phyloP scores from a whole-genome alignment of 2,113 vertebrate genomes.

The Rhinoptilus africanus region DNA sequence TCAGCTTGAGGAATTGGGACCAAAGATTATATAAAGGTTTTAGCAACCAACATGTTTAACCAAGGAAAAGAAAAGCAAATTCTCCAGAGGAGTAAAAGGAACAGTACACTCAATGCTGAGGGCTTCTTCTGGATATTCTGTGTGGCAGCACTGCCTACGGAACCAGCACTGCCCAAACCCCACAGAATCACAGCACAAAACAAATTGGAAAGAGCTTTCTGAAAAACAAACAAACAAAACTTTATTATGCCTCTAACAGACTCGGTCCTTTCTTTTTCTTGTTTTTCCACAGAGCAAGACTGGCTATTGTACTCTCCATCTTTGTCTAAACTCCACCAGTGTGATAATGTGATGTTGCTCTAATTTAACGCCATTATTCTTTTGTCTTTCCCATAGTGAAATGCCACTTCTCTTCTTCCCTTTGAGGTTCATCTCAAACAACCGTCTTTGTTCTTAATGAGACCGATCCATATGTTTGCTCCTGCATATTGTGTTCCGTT shows the following conservation, averaged over 20 bases:
- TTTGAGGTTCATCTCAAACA: conserved; percentile 71
- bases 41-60: not conserved
- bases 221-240: not conserved
- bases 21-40: not conserved
- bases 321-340: conserved; percentile 16
- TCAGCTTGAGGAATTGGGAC: not conserved
- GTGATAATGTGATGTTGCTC: conserved; percentile 39
- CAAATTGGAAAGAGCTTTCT: not conserved
- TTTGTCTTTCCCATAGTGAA: conserved; percentile 67
- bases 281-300: not conserved
- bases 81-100: not conserved
- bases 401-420: conserved; percentile 45
- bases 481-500: conserved; percentile 57
- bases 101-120: not conserved
- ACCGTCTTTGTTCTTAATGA: conserved; percentile 65
- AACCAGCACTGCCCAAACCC: not conserved
- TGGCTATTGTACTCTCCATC: not conserved
- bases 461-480: conserved; percentile 62
- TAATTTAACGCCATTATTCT: conserved; percentile 70
- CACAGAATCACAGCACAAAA: not conserved
- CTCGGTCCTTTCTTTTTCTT: not conserved
- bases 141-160: not conserved
- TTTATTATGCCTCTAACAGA: not conserved
- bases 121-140: not conserved
- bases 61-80: not conserved